Evolutionary conservation across 2,888 invertebrate genomes (phyloP).

Genomic region (Beris chalybata): DNA sequence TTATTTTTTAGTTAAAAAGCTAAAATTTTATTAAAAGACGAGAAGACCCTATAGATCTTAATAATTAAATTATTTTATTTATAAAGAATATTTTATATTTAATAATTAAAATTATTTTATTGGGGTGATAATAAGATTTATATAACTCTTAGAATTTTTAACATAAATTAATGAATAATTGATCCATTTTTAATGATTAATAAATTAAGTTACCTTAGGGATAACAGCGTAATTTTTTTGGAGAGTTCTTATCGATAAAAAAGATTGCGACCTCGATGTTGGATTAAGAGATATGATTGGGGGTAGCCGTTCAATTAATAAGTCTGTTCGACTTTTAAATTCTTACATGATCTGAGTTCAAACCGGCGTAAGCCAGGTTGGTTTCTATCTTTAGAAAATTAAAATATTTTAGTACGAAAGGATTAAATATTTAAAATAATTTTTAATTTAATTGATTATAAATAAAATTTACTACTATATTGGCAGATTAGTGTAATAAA

Average conservation of each 20-base stretch:
- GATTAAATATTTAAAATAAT: constrained; percentile 54
- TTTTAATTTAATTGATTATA: constrained; percentile 45
- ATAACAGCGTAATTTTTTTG: constrained; percentile 82
- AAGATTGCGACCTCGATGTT: too few species aligned
- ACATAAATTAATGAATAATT: constrained; percentile 57
- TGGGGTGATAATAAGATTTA: constrained; percentile 68
- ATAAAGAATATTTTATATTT: constrained; percentile 52
- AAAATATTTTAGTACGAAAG: constrained; percentile 59
- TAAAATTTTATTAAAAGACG: constrained; percentile 69
- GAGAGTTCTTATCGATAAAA: constrained; percentile 71
- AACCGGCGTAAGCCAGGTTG: constrained; percentile 83
- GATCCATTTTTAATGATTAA: constrained; percentile 65
- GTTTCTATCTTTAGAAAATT: constrained; percentile 73
- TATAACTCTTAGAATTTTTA: constrained; percentile 59
- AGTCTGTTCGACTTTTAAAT: constrained; percentile 2
- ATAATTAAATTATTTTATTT: constrained; percentile 53
- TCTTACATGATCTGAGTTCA: constrained; percentile 49
- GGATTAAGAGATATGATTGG: too few species aligned
- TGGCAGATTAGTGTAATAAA: too few species aligned
- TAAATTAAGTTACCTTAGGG: constrained; percentile 78
- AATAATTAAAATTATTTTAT: constrained; percentile 58
- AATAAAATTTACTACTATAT: constrained; percentile 45
- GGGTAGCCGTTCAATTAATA: constrained; percentile 43
- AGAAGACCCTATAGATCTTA: constrained; percentile 80
- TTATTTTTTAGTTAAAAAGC: constrained; percentile 67